phyloP scores from a whole-genome alignment of 2,113 vertebrate species.

The Macquaria ambigua region DNA sequence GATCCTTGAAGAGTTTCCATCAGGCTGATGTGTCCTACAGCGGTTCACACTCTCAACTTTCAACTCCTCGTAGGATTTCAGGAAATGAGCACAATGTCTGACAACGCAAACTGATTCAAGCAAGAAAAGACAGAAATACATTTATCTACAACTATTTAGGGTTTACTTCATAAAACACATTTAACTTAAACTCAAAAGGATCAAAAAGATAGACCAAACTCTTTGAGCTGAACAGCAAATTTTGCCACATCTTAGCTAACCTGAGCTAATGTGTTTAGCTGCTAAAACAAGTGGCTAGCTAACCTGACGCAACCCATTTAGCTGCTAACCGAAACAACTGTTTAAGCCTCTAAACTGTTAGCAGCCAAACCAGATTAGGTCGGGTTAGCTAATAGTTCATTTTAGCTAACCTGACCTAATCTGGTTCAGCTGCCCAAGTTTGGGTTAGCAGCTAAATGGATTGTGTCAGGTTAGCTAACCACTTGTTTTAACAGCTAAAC shows the following conservation, averaged over 20 bases:
- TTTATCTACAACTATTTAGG: not conserved
- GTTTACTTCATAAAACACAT: not conserved
- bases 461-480: not conserved
- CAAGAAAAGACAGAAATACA: not conserved
- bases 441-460: too few relatives aligned
- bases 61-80: constrained; percentile 22
- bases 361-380: not conserved
- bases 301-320: not conserved
- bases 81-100: constrained; percentile 45
- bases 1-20: constrained; percentile 4
- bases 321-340: not conserved
- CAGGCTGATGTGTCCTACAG: not conserved
- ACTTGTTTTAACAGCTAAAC: not conserved
- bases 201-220: not conserved
- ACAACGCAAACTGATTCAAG: not conserved
- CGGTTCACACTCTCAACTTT: not conserved
- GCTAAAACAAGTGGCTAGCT: not conserved
- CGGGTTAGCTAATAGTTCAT: too few relatives aligned
- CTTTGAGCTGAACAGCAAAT: not conserved
- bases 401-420: not conserved
- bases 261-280: not conserved
- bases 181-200: not conserved
- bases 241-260: not conserved
- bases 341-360: too few relatives aligned
- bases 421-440: not conserved